Evolutionary conservation across 2,797 vertebrate genomes (phyloP).

Genomic region (Dendrocincla tyrannina): DNA sequence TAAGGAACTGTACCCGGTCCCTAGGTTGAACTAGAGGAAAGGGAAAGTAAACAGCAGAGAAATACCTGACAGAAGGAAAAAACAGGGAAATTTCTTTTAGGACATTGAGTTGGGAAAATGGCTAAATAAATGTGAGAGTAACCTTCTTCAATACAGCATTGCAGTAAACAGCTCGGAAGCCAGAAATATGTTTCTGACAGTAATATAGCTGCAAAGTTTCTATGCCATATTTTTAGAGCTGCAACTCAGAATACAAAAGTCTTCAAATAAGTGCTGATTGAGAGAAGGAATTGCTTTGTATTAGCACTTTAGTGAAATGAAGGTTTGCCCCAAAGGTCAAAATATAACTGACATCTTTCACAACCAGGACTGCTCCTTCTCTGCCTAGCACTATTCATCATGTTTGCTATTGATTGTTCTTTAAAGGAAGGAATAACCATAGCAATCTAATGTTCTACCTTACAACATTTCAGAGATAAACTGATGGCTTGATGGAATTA

Average conservation of each 20-base stretch:
- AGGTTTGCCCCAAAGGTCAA: not conserved
- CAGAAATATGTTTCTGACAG: not conserved
- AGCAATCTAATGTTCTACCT: not conserved
- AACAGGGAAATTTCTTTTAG: not conserved
- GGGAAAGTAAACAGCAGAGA: not conserved
- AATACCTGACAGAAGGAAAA: not conserved
- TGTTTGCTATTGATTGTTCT: not conserved
- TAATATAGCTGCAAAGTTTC: not conserved
- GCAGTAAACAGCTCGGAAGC: not conserved
- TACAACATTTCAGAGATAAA: not conserved
- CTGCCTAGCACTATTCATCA: not conserved
- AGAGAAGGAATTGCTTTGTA: not conserved
- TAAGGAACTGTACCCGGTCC: not conserved
- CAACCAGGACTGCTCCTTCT: not conserved
- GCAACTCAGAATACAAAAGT: not conserved
- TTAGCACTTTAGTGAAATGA: not conserved
- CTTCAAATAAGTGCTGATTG: not conserved
- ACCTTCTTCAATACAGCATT: not conserved
- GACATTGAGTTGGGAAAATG: not conserved
- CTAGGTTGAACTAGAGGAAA: not conserved
- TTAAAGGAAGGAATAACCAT: not conserved
- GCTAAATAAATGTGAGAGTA: not conserved
- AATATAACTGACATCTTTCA: not conserved
- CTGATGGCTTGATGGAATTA: not conserved
- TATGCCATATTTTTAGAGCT: not conserved